phyloP scores from a whole-genome alignment of 2,797 vertebrate species.

The Falco columbarius region DNA sequence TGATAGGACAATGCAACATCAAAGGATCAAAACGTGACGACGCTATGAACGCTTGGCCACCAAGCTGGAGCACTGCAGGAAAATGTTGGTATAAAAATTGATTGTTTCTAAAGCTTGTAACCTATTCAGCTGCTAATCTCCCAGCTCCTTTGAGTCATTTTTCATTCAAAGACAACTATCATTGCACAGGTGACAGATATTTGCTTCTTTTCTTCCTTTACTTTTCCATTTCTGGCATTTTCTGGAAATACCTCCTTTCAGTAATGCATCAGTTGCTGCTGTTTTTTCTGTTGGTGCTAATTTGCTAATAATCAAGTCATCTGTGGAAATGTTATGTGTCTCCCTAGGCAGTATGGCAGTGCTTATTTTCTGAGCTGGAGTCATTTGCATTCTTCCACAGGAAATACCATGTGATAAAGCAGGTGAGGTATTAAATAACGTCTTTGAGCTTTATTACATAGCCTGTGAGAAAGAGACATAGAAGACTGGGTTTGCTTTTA shows the following conservation, averaged over 20 bases:
- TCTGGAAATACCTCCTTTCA: slow-evolving; percentile 47
- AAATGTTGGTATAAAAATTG: slow-evolving; percentile 2
- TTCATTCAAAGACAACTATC: slow-evolving; percentile 51
- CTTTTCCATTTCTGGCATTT: slow-evolving; percentile 28
- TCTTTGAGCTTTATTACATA: slow-evolving; percentile 8
- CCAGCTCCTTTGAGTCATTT: slow-evolving; percentile 27
- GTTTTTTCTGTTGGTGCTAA: slow-evolving; percentile 79
- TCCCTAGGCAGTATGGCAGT: slow-evolving; percentile 73
- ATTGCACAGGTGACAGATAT: slow-evolving; percentile 54
- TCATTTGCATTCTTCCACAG: slow-evolving; percentile 69
- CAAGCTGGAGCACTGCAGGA: not conserved
- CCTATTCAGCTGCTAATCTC: slow-evolving; percentile 60
- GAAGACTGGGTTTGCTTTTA: not conserved
- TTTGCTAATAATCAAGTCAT: slow-evolving; percentile 86
- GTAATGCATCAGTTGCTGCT: slow-evolving; percentile 34
- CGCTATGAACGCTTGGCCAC: too few relatives aligned
- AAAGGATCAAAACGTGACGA: too few relatives aligned
- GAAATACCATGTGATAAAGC: slow-evolving; percentile 67
- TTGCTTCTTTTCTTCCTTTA: not conserved
- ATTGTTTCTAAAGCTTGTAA: slow-evolving; percentile 55
- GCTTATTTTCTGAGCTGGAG: slow-evolving; percentile 75
- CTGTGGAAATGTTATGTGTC: slow-evolving; percentile 77
- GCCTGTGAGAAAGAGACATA: not conserved
- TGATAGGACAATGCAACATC: too few relatives aligned
- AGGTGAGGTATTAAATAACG: slow-evolving; percentile 65